These are phyloP conservation scores for Syrrhaptes paradoxus DNA, from an alignment of 2,113 vertebrate genomes.

Conservation along the genomic window DNA sequence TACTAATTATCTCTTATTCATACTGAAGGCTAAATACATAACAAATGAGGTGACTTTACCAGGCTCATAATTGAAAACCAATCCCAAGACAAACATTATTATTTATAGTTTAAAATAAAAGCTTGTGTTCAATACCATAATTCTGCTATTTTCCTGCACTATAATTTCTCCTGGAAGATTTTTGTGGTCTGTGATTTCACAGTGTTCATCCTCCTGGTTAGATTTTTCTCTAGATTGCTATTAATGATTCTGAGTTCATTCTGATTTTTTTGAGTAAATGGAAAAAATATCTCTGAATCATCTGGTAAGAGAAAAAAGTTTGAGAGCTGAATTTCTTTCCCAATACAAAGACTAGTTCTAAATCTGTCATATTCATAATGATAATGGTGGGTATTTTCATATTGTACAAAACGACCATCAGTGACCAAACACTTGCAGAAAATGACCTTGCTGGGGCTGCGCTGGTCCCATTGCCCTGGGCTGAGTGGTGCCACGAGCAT, in stretches of 20 bases:
- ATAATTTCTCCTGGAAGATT: slow-evolving; percentile 27
- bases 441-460: neutral
- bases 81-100: slow-evolving; percentile 1
- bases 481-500: neutral
- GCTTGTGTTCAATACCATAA: neutral
- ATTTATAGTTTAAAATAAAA: slow-evolving; percentile 40
- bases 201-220: neutral
- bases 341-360: neutral
- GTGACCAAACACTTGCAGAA: too few relatives aligned
- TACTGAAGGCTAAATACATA: neutral
- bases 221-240: neutral
- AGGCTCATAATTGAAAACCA: slow-evolving; percentile 23
- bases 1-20: neutral
- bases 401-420: accelerated
- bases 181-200: neutral
- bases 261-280: neutral
- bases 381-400: neutral
- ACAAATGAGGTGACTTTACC: neutral
- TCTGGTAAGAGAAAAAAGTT: neutral
- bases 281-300: neutral
- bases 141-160: neutral
- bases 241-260: neutral
- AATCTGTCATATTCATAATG: neutral
- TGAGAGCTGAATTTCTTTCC: neutral
- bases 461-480: accelerated